Percentiles rank a stretch among this genome's conserved stretches.
These are phyloP conservation scores for Sandelia bainsii DNA, from an alignment of 2,797 vertebrate genomes.

Conservation along the genomic window DNA sequence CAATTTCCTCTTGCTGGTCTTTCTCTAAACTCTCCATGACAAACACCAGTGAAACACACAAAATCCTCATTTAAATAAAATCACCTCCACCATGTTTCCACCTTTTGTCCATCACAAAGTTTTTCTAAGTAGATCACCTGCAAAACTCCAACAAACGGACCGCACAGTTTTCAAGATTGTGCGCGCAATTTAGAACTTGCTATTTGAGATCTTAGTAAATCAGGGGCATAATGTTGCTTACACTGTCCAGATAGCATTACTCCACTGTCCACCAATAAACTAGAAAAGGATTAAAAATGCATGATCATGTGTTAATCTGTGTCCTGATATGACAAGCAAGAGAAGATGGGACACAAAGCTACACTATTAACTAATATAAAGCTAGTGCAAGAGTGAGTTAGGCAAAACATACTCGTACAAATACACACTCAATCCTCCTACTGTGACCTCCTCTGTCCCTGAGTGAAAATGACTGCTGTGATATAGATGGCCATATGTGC, in stretches of 20 bases:
- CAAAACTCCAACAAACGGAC: too few species aligned
- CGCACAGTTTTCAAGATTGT: too few species aligned
- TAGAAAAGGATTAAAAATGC: neutral
- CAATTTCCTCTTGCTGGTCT: too few species aligned
- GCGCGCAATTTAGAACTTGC: too few species aligned
- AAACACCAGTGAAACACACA: too few species aligned
- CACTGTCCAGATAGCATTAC: neutral
- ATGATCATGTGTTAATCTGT: constrained; percentile 1
- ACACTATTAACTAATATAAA: constrained; percentile 1
- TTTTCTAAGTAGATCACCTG: too few species aligned
- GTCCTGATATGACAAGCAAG: neutral
- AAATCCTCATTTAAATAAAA: too few species aligned
- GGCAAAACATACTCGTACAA: neutral
- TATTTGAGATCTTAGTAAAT: neutral
- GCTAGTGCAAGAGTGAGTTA: neutral
- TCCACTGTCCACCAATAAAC: neutral
- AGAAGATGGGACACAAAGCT: neutral
- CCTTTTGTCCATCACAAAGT: too few species aligned
- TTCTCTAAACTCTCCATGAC: too few species aligned
- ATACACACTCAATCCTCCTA: constrained; percentile 1
- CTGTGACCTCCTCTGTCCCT: constrained; percentile 33
- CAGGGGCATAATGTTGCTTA: neutral
- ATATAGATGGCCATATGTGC: constrained; percentile 22
- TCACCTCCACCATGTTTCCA: too few species aligned
- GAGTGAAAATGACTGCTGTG: constrained; percentile 32